Evolutionary conservation across 2,888 invertebrate genomes (phyloP).

Genomic region (Tribolium freemani): DNA sequence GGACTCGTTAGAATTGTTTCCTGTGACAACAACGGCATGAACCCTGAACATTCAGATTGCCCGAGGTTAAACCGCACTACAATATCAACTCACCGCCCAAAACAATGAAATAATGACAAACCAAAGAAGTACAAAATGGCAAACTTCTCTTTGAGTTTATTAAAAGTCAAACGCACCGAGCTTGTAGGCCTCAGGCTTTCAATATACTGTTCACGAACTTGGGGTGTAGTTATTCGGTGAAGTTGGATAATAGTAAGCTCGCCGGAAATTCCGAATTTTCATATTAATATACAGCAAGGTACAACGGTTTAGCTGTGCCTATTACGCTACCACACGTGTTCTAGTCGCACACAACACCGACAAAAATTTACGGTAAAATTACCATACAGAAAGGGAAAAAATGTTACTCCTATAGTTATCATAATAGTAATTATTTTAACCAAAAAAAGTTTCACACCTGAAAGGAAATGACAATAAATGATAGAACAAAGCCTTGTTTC

Average conservation of each 20-base stretch:
- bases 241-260: conserved; percentile 27
- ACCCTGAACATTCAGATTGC: conserved; percentile 46
- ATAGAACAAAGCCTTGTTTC: no score
- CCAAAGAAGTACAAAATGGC: conserved; percentile 61
- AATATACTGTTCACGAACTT: conserved; percentile 44
- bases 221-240: conserved; percentile 26
- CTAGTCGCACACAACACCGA: no score
- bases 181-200: conserved; percentile 53
- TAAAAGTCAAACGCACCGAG: conserved; percentile 56
- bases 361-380: no score
- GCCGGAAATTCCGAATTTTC: conserved; percentile 11
- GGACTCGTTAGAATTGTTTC: conserved; percentile 50
- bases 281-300: background rate
- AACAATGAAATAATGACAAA: conserved; percentile 65
- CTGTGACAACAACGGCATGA: conserved; percentile 29
- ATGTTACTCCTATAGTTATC: no score
- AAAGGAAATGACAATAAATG: no score
- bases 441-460: no score
- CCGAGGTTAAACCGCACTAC: conserved; percentile 54
- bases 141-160: conserved; percentile 58
- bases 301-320: no score
- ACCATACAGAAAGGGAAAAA: no score
- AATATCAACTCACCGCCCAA: conserved; percentile 55
- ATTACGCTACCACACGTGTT: no score
- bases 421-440: no score